These are phyloP conservation scores for Lutjanus campechanus DNA, from an alignment of 2,797 vertebrate species.

Conservation along the genomic window DNA sequence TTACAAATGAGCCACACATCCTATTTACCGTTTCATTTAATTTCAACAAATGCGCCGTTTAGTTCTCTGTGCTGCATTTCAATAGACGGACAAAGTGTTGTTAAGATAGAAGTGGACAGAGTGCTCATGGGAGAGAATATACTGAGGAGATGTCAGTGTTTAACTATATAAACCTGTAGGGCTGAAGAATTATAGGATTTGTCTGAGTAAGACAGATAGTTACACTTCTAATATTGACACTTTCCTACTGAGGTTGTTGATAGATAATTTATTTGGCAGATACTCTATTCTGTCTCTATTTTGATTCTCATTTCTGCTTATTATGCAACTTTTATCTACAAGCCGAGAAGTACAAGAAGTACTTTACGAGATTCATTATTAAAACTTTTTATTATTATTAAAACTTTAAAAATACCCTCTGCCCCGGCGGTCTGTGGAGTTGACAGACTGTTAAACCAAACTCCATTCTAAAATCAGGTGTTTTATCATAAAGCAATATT, in stretches of 20 bases:
- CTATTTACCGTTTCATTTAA: conserved; percentile 56
- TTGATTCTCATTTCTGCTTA: too few relatives aligned
- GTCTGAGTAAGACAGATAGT: neutral
- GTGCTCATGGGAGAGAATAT: neutral
- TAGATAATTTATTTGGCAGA: neutral
- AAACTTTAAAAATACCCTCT: too few relatives aligned
- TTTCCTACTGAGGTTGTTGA: neutral
- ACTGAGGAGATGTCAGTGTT: neutral
- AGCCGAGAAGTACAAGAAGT: too few relatives aligned
- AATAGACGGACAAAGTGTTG: conserved; percentile 19
- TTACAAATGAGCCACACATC: conserved; percentile 61
- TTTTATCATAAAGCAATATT: too few relatives aligned
- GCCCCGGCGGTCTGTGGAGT: too few relatives aligned
- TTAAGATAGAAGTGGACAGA: neutral
- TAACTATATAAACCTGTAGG: neutral
- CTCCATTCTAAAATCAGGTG: too few relatives aligned
- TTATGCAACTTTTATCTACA: too few relatives aligned
- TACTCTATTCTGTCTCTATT: neutral
- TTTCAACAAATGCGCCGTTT: conserved; percentile 46
- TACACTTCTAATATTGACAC: neutral
- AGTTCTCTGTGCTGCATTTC: conserved; percentile 36
- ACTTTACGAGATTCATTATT: too few relatives aligned
- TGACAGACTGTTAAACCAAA: too few relatives aligned
- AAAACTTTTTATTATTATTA: too few relatives aligned
- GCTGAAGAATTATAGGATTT: neutral